phyloP scores from a whole-genome alignment of 1,140 invertebrate species.

The Wasmannia auropunctata region DNA sequence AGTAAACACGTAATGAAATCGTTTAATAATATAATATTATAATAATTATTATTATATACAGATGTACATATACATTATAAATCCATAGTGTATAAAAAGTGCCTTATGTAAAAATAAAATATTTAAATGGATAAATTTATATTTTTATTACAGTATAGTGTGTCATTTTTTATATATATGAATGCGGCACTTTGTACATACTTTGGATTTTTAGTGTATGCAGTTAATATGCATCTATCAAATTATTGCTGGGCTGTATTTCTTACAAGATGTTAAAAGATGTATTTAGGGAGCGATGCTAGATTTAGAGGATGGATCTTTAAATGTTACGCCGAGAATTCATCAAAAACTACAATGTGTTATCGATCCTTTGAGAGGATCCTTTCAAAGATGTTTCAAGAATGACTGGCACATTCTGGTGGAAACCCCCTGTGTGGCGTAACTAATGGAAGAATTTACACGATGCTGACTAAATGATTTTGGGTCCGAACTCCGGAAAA shows the following conservation, averaged over 20 bases:
- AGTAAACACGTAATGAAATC: not conserved
- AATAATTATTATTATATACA: not conserved
- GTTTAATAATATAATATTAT: not conserved
- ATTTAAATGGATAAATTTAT: too few relatives aligned
- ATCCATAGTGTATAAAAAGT: too few relatives aligned
- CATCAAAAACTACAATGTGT: not conserved
- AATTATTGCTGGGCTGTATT: too few relatives aligned
- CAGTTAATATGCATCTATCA: too few relatives aligned
- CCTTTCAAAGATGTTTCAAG: not conserved
- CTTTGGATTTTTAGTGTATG: too few relatives aligned
- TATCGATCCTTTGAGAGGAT: not conserved
- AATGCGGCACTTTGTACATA: too few relatives aligned
- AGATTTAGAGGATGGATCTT: not conserved
- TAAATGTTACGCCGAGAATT: not conserved
- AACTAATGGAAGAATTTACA: slow-evolving; percentile 7
- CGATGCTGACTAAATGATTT: slow-evolving; percentile 18
- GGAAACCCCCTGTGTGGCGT: not conserved
- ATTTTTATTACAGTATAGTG: too few relatives aligned
- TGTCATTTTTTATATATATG: too few relatives aligned
- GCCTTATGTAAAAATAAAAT: too few relatives aligned
- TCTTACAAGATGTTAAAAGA: too few relatives aligned
- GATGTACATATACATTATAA: too few relatives aligned
- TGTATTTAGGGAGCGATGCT: not conserved
- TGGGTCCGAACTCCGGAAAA: not conserved
- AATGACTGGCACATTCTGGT: slow-evolving; percentile 3